Evolutionary conservation across 2,888 invertebrate genomes (phyloP).

Genomic region (Helicoverpa assulta): DNA sequence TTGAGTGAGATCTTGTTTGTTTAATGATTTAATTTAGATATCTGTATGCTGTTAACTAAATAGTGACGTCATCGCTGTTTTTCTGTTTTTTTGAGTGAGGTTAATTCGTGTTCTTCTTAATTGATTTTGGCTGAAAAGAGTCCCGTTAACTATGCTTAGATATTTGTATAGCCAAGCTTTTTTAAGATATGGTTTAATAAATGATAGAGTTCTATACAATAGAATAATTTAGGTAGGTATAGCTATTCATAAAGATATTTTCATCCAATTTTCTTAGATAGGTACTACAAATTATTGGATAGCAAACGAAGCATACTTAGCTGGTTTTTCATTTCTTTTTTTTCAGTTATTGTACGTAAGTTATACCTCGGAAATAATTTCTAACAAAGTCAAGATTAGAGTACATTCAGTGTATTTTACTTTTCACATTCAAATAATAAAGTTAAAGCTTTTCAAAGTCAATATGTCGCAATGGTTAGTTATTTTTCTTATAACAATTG

Average conservation of each 20-base stretch:
- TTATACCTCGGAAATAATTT: background rate
- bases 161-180: no score
- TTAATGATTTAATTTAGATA: constrained; percentile 50
- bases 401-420: constrained; percentile 9
- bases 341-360: no score
- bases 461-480: constrained; percentile 35
- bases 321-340: background rate
- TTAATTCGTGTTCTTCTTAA: background rate
- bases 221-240: no score
- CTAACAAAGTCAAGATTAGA: constrained; percentile 16
- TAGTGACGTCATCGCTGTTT: background rate
- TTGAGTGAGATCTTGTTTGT: constrained; percentile 46
- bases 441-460: constrained; percentile 28
- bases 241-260: no score
- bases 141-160: no score
- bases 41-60: constrained; percentile 6
- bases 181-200: no score
- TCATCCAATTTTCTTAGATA: no score
- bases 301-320: no score
- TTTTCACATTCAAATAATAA: constrained; percentile 4
- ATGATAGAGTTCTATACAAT: no score
- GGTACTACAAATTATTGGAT: no score
- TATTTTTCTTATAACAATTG: constrained; percentile 40
- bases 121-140: background rate
- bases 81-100: background rate